Percentiles rank a stretch among this genome's conserved stretches.
These are phyloP conservation scores for Petrocephalus microphthalmus DNA, from an alignment of 2,113 vertebrate genomes.

Conservation along the genomic window DNA sequence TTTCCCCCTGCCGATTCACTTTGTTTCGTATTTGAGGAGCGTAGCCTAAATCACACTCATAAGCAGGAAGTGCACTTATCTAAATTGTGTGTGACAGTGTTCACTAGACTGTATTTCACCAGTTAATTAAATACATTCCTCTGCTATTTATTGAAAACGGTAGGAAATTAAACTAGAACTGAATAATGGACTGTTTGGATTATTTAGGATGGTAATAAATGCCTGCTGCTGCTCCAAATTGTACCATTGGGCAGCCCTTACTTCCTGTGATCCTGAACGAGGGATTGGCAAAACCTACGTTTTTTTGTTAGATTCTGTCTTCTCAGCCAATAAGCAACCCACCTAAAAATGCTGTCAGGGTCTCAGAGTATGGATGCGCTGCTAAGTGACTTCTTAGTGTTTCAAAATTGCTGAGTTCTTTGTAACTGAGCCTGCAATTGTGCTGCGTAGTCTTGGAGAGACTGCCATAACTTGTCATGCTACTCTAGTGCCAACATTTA, in stretches of 20 bases:
- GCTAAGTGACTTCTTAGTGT: background rate
- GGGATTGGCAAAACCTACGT: background rate
- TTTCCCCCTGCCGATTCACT: conserved; percentile 48
- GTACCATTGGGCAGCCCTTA: background rate
- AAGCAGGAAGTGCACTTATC: conserved; percentile 54
- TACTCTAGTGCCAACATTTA: background rate
- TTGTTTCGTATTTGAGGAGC: conserved; percentile 55
- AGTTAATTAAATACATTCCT: conserved; percentile 45
- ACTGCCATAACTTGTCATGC: background rate
- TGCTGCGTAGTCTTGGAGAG: background rate
- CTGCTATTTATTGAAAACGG: conserved; percentile 52
- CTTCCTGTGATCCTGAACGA: background rate
- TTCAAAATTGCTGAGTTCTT: background rate
- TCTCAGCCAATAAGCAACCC: background rate
- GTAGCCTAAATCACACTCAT: conserved; percentile 52
- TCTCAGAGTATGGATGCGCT: background rate
- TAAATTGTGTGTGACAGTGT: conserved; percentile 55
- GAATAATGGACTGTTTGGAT: conserved; percentile 34
- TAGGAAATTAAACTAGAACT: conserved; percentile 46
- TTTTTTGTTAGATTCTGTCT: background rate
- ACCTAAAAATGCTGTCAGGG: background rate
- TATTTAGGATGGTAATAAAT: conserved; percentile 12
- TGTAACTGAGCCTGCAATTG: background rate
- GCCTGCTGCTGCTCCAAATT: background rate
- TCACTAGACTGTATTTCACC: conserved; percentile 47